phyloP scores from a whole-genome alignment of 2,113 vertebrate species.

The Microcebus griseorufus region DNA sequence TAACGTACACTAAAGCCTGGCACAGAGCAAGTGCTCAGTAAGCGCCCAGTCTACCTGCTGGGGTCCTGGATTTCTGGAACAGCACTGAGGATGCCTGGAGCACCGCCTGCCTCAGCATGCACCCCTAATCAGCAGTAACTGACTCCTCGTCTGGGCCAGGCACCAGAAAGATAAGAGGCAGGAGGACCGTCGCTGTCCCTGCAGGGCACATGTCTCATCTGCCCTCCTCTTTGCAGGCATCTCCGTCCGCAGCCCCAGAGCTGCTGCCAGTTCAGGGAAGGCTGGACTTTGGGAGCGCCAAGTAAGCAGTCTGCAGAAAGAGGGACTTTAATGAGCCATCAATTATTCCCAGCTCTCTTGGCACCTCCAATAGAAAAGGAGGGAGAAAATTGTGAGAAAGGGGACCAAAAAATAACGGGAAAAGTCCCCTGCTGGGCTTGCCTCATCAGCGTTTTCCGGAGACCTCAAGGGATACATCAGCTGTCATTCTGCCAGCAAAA shows the following conservation, averaged over 20 bases:
- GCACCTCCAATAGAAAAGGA: conserved; percentile 48
- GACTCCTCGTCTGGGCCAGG: background rate
- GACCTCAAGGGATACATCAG: conserved; percentile 87
- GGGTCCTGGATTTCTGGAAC: background rate
- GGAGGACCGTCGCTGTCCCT: background rate
- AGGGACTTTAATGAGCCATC: conserved; percentile 70
- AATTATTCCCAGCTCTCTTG: conserved; percentile 50
- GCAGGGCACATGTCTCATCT: fast-evolving
- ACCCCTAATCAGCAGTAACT: fast-evolving
- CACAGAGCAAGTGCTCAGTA: background rate
- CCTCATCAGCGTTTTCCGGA: conserved; percentile 84
- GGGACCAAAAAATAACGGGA: conserved; percentile 71
- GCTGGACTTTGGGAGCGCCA: background rate
- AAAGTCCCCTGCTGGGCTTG: conserved; percentile 78
- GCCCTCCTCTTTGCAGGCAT: background rate
- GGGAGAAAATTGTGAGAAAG: conserved; percentile 46
- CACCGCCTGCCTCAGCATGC: too few species aligned
- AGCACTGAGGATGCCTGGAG: background rate
- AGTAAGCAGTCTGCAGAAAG: conserved; percentile 65
- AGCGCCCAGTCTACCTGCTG: background rate
- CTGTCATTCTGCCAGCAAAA: conserved; percentile 89
- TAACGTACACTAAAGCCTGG: background rate
- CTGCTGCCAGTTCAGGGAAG: background rate
- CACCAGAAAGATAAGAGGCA: background rate
- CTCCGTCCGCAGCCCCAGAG: background rate